Percentiles rank a stretch among this genome's conserved stretches.
Evolutionary conservation across 1,140 invertebrate species (phyloP).

Genomic region (Drosophila virilis): DNA sequence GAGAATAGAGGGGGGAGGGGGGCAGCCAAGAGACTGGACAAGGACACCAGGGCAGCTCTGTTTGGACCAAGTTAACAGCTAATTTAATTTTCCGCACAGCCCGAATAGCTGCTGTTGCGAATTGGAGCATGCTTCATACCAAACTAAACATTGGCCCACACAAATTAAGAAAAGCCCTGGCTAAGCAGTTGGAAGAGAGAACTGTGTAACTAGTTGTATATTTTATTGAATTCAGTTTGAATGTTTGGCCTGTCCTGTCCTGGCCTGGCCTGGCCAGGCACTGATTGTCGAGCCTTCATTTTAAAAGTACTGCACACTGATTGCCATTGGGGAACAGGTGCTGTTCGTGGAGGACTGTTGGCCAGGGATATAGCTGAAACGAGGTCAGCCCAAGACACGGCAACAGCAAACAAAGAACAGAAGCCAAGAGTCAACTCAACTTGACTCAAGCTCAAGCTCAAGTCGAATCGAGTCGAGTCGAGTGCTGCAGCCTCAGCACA

Average conservation of each 20-base stretch:
- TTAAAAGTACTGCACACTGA: constrained; percentile 28
- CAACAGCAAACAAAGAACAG: constrained; percentile 26
- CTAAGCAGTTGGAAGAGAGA: constrained; percentile 16
- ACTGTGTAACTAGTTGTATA: constrained; percentile 53
- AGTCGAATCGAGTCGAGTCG: constrained; percentile 6
- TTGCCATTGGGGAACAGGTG: constrained; percentile 28
- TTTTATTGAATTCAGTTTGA: constrained; percentile 60
- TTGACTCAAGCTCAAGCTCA: not conserved
- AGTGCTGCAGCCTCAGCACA: constrained; percentile 35
- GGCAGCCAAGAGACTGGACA: not conserved
- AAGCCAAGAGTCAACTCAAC: constrained; percentile 17
- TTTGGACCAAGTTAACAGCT: constrained; percentile 33
- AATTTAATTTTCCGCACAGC: constrained; percentile 60
- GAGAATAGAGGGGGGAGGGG: not conserved
- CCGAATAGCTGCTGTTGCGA: constrained; percentile 7
- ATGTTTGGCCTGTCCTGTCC: constrained; percentile 6
- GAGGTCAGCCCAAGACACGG: constrained; percentile 29
- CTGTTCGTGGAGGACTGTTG: not conserved
- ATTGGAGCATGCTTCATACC: constrained; percentile 32
- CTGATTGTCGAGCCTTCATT: constrained; percentile 36
- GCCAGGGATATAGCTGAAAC: constrained; percentile 16
- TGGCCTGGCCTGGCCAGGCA: not conserved
- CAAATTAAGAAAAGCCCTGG: constrained; percentile 42
- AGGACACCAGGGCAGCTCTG: not conserved
- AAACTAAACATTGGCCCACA: constrained; percentile 38